These are phyloP conservation scores for Mesoclemmys tuberculata DNA, from an alignment of 2,113 vertebrate species.

Conservation along the genomic window DNA sequence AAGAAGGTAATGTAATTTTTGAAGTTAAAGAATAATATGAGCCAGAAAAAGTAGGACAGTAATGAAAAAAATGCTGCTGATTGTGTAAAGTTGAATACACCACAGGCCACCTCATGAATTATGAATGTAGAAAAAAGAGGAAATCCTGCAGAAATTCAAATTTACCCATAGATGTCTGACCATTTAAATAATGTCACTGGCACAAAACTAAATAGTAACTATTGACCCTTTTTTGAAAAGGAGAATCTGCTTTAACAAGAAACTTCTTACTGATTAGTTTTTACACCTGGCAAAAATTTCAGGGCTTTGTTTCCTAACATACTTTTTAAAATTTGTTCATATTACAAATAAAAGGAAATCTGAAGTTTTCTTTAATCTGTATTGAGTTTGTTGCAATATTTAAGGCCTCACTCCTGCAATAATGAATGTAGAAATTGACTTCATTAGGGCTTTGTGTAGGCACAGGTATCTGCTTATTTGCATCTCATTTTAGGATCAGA, in stretches of 20 bases:
- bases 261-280: not conserved
- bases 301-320: conserved; percentile 11
- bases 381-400: not conserved
- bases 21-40: conserved; percentile 45
- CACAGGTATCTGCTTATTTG: not conserved
- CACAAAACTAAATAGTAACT: conserved; percentile 19
- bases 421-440: not conserved
- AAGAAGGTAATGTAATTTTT: conserved; percentile 48
- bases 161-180: conserved; percentile 35
- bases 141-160: conserved; percentile 17
- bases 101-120: not conserved
- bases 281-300: conserved; percentile 8
- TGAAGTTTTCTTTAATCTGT: conserved; percentile 25
- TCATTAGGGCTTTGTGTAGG: not conserved
- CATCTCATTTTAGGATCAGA: not conserved
- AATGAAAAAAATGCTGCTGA: conserved; percentile 57
- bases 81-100: conserved; percentile 45
- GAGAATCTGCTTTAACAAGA: not conserved
- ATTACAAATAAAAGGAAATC: not conserved
- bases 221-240: not conserved
- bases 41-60: conserved; percentile 26
- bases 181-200: not conserved
- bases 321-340: conserved; percentile 26
- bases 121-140: conserved; percentile 1
- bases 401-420: not conserved